phyloP scores from a whole-genome alignment of 2,113 vertebrate genomes.

The Onychostruthus taczanowskii region DNA sequence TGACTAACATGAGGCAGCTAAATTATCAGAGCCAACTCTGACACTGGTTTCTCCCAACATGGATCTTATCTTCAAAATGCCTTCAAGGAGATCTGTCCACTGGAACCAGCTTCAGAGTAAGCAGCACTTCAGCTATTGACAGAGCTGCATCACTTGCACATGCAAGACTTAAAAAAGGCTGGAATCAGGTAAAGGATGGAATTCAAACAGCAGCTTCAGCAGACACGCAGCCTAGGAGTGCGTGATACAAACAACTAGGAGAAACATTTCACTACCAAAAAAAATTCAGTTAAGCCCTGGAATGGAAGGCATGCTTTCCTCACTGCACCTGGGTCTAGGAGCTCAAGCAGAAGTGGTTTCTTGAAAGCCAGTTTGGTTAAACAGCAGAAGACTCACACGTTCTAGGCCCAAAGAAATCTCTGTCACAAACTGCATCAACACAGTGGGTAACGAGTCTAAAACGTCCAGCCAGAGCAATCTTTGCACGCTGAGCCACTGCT shows the following conservation, averaged over 20 bases:
- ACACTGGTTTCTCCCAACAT: conserved; percentile 35
- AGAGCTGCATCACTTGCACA: neutral
- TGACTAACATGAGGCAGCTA: conserved; percentile 57
- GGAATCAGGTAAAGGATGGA: neutral
- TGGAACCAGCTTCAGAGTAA: neutral
- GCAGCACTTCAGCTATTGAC: neutral
- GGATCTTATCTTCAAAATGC: neutral
- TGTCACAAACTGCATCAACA: neutral
- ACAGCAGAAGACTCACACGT: neutral
- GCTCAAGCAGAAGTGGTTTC: neutral
- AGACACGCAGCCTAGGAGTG: rapidly evolving
- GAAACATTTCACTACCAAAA: neutral
- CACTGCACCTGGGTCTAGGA: neutral
- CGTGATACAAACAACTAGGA: neutral
- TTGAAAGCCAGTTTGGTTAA: neutral
- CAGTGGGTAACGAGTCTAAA: neutral
- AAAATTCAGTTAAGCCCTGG: neutral
- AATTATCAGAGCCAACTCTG: conserved; percentile 51
- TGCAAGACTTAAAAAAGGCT: neutral
- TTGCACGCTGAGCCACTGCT: neutral
- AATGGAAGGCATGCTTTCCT: neutral
- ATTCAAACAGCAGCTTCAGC: neutral
- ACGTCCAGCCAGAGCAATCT: neutral
- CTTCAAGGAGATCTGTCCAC: neutral
- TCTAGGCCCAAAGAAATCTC: neutral